Conservation (phyloP, 2,797 vertebrate genomes). For the Melanotaenia parkinsoni region DNA sequence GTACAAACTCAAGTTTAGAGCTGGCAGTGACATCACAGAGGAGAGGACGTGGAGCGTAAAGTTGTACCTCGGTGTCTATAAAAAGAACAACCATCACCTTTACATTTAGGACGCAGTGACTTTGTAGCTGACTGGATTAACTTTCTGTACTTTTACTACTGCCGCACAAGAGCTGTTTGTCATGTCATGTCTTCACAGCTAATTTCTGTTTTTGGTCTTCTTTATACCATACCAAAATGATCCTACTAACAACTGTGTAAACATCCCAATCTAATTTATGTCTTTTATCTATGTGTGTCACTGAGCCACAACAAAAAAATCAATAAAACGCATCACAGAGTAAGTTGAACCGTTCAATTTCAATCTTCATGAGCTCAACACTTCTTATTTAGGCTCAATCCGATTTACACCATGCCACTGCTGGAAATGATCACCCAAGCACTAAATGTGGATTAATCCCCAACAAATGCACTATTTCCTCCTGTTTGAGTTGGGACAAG, state of each 20-base stretch:
- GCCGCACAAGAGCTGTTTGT: conserved; percentile 15
- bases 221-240: neutral
- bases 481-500: neutral
- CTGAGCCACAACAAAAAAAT: neutral
- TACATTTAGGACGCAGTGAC: conserved; percentile 15
- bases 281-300: neutral
- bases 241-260: too few species aligned
- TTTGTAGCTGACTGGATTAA: conserved; percentile 35
- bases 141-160: conserved; percentile 31
- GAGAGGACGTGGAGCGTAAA: conserved; percentile 5
- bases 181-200: conserved; percentile 1
- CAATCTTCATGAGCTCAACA: conserved; percentile 1
- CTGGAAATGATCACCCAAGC: neutral
- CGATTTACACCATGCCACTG: neutral
- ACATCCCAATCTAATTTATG: neutral
- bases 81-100: conserved; percentile 20
- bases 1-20: conserved; percentile 4
- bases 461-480: neutral
- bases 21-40: conserved; percentile 7
- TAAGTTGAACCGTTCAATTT: neutral
- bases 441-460: conserved; percentile 11
- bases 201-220: neutral
- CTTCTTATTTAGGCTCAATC: conserved; percentile 6
- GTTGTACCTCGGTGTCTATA: conserved; percentile 18
- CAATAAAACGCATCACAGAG: neutral